Percentiles rank a stretch among this genome's conserved stretches.
Conservation (phyloP, 2,888 invertebrate genomes). For the Chaetogeoica ovagalla region DNA sequence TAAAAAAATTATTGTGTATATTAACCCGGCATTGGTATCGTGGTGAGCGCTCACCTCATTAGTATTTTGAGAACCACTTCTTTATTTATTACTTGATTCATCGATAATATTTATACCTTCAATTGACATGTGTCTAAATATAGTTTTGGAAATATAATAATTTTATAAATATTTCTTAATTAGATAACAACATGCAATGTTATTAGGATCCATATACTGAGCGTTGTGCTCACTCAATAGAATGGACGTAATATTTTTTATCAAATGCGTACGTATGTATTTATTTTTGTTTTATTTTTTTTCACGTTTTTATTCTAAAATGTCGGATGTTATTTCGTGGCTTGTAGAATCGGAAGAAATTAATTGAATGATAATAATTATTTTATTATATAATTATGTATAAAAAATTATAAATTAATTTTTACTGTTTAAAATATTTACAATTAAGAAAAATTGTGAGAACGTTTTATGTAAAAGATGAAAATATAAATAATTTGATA, state of each 20-base stretch:
- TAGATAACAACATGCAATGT: slow-evolving; percentile 2
- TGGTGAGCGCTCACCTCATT: slow-evolving; percentile 4
- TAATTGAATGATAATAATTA: background rate
- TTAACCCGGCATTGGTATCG: slow-evolving; percentile 16
- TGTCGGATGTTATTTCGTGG: slow-evolving; percentile 1
- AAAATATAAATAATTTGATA: background rate
- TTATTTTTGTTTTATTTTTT: background rate
- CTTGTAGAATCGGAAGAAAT: slow-evolving; percentile 3
- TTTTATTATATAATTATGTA: too few relatives aligned
- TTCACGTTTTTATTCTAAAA: slow-evolving; percentile 14
- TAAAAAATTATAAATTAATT: background rate
- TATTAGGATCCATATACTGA: background rate
- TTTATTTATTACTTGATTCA: slow-evolving; percentile 6
- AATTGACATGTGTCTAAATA: slow-evolving; percentile 1
- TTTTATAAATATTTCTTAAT: slow-evolving; percentile 7
- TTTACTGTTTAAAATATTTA: background rate
- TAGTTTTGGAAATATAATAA: slow-evolving; percentile 10
- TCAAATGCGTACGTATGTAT: background rate
- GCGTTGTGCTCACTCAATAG: background rate
- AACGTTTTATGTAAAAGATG: background rate
- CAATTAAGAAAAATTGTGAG: background rate
- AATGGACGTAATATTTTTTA: slow-evolving; percentile 1
- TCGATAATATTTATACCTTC: slow-evolving; percentile 5
- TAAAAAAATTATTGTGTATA: too few relatives aligned
- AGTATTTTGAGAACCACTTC: slow-evolving; percentile 15